Conservation (phyloP, 2,113 vertebrate species). For the Leptobrachium leishanense region DNA sequence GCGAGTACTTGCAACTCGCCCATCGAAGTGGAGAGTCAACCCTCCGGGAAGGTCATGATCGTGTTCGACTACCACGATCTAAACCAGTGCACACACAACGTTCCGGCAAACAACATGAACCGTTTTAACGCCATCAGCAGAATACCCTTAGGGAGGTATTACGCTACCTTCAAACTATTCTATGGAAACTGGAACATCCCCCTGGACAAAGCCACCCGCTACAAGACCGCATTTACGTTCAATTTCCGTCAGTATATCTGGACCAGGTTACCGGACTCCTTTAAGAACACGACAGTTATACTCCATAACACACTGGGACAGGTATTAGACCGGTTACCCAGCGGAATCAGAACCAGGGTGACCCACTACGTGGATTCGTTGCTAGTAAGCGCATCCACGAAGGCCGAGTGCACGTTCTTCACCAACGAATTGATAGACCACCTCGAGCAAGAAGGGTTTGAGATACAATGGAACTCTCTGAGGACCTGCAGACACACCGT, state of each 20-base stretch:
- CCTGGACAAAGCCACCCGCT: slow-evolving; percentile 22
- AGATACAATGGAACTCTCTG: not conserved
- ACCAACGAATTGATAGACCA: not conserved
- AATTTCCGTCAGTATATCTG: slow-evolving; percentile 16
- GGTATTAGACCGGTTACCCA: slow-evolving; percentile 3
- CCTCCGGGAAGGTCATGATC: not conserved
- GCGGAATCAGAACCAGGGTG: not conserved
- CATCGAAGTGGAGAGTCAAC: not conserved
- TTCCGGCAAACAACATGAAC: not conserved
- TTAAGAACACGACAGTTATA: not conserved
- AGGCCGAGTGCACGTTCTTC: not conserved
- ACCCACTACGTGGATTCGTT: slow-evolving; percentile 5
- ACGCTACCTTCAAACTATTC: slow-evolving; percentile 22
- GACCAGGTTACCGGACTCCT: slow-evolving; percentile 5
- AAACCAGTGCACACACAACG: not conserved
- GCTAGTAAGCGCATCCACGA: slow-evolving; percentile 7
- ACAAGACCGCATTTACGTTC: slow-evolving; percentile 36
- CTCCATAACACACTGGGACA: slow-evolving; percentile 12
- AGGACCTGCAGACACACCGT: not conserved
- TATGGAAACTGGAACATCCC: slow-evolving; percentile 27
- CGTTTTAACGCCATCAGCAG: not conserved
- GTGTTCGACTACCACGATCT: not conserved
- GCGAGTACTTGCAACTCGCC: not conserved
- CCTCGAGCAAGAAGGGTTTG: slow-evolving; percentile 12
- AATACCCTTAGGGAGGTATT: slow-evolving; percentile 19